These are phyloP conservation scores for Lypha dubia DNA, from an alignment of 2,888 invertebrate species.

Conservation along the genomic window DNA sequence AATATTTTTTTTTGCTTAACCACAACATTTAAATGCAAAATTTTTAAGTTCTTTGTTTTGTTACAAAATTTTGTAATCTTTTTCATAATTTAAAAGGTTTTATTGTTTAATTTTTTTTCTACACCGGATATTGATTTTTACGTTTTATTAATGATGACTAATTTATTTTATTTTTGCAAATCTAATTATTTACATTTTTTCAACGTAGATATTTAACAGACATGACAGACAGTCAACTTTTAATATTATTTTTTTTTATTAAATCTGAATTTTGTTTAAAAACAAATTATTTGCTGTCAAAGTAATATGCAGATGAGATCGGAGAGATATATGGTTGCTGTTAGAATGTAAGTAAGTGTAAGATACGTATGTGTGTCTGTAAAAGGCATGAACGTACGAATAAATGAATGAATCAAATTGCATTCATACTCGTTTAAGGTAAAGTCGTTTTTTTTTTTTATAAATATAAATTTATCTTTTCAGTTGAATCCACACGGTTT, in stretches of 20 bases:
- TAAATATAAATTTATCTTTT: not conserved
- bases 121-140: conserved; percentile 8
- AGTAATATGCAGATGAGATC: conserved; percentile 40
- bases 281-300: conserved; percentile 37
- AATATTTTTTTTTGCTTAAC: too few relatives aligned
- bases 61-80: not conserved
- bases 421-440: conserved; percentile 14
- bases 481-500: not conserved
- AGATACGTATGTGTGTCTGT: too few relatives aligned
- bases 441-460: conserved; percentile 5
- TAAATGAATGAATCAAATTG: conserved; percentile 8
- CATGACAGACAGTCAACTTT: conserved; percentile 35
- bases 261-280: conserved; percentile 31
- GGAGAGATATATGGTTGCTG: conserved; percentile 18
- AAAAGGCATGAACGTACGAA: conserved; percentile 13
- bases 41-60: not conserved
- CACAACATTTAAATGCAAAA: not conserved
- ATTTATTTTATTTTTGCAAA: conserved; percentile 26
- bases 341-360: not conserved
- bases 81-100: not conserved
- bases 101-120: not conserved
- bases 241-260: conserved; percentile 13
- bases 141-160: conserved; percentile 16
- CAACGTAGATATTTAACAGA: conserved; percentile 20
- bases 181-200: conserved; percentile 44